Evolutionary conservation across 2,113 vertebrate species (phyloP).

Genomic region (Cebus imitator): DNA sequence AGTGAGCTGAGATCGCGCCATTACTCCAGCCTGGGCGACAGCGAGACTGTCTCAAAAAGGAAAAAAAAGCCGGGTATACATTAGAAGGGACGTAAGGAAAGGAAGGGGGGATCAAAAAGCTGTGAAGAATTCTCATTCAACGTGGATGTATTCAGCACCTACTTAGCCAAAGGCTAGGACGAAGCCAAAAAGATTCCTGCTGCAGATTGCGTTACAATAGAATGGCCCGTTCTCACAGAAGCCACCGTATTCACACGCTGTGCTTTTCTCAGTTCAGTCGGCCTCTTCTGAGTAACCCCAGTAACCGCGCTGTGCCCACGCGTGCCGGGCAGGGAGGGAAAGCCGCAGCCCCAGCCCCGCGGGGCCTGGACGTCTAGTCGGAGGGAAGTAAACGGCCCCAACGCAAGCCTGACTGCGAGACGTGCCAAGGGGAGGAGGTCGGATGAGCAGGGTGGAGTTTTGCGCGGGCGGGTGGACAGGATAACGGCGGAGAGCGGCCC

Average conservation of each 20-base stretch:
- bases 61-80: not conserved
- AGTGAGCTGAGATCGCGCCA: no score
- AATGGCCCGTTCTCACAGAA: not conserved
- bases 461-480: no score
- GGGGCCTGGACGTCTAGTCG: not conserved
- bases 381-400: not conserved
- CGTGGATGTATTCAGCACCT: not conserved
- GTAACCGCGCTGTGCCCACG: no score
- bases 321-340: not conserved
- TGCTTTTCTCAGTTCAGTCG: not conserved
- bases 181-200: not conserved
- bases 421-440: not conserved
- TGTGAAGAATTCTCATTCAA: not conserved
- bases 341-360: not conserved
- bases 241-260: not conserved
- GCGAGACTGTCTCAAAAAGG: no score
- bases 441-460: not conserved
- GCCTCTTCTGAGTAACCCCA: not conserved
- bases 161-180: not conserved
- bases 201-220: not conserved
- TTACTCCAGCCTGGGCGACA: no score
- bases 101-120: not conserved
- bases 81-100: not conserved
- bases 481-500: rapidly evolving
- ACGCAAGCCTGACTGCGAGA: not conserved